Base-by-base conservation (phyloP, 2,888 invertebrate species). In the Phaonia tiefii region DNA sequence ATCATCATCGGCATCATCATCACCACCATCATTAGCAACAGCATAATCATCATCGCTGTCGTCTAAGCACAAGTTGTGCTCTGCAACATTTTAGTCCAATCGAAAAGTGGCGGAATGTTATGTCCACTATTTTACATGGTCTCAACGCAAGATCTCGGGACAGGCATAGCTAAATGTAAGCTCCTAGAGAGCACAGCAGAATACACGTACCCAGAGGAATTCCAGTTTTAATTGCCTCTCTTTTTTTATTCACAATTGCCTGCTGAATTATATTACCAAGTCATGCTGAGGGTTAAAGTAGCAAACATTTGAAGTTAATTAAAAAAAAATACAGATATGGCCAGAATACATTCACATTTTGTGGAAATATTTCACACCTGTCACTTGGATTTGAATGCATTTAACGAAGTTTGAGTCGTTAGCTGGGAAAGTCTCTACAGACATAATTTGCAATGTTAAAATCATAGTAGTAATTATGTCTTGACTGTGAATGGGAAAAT, bases 81-180 rank as follows among this genome's bases (percentile, higher is more conserved):
- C n/a, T n/a, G n/a, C n/a, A 72, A 54, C 66, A 44, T 72, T 65
- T 51, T 25, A 49, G 63, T 63, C 75, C 63, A 54, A 72, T 75
- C 54, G 51, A 58, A 67, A 66, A 22, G 22, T 54, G 54, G 54
- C 11, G 37, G n/a, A 20, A 49, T 49, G 49, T 49, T 17, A 17
- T 51, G 49, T 17, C 65, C 44, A 63, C 10, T 56, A 2, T 39
- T 26, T 31, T 46, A 8, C 54, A 22, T 22, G 54, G 11, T 31
- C 5, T 5, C 46, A 60, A 22, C 71, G 54, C 69, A 44, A 67
- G 75, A 76, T 80, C 80, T 75, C 69, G 75, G 63, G 75, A 80
- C 75, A 80, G 72, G 17, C 72, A 60, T 67, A 75, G 51, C 80
- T 69, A 46, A 69, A 56, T 63, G 26, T 22, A 31, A 31, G 8